Evolutionary conservation across 2,797 vertebrate genomes (phyloP), one percentile per base, ranked within the genome.

Genomic region (Pteronotus mesoamericanus): DNA sequence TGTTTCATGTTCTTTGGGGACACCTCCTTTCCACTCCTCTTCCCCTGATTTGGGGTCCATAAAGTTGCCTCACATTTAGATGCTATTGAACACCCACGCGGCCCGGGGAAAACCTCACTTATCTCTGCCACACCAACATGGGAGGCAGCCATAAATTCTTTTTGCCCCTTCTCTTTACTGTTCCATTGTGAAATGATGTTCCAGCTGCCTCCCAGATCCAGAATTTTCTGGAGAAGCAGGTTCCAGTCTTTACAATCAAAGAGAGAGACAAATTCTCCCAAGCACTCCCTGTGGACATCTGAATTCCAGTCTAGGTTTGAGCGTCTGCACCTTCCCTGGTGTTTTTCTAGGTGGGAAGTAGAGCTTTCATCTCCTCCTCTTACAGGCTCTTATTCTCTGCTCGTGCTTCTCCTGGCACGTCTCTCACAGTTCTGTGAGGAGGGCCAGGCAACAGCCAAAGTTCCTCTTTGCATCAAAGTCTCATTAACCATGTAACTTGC

Each of bases 11-110:
- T 37, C 4, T 88, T 66, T 42, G 34, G 19, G 4, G 51, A 57
- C 2, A 46, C n/a, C 29, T 0, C 1, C 9, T 18, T 44, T 4
- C 6, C 26, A 77, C 21, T 9, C 6, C 9, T 4, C 0, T 24
- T 5, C 46, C 16, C 7, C 0, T 21, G n/a, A 39, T 11, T 12
- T 26, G 22, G 32, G 29, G 14, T 26, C 9, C 46, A 9, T 79
- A 59, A 37, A 2, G 26, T 14, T 34, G 32, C 24, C 11, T 80
- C 29, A 37, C 3, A 21, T 32, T 5, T 53, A 24, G 51, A 32
- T 44, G 34, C 14, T 72, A 3, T 19, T 29, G 0, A 57, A 34
- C 2, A 34, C 14, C n/a, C 5, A 14, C 8, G 1, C 12, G 7
- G 22, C n/a, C 9, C 6, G 14, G 82, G 82, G 44, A 42, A 42